A percentile compares a stretch with the other conserved stretches of the same genome.
These are phyloP conservation scores for Oplegnathus fasciatus DNA, from an alignment of 2,113 vertebrate species.

Conservation along the genomic window DNA sequence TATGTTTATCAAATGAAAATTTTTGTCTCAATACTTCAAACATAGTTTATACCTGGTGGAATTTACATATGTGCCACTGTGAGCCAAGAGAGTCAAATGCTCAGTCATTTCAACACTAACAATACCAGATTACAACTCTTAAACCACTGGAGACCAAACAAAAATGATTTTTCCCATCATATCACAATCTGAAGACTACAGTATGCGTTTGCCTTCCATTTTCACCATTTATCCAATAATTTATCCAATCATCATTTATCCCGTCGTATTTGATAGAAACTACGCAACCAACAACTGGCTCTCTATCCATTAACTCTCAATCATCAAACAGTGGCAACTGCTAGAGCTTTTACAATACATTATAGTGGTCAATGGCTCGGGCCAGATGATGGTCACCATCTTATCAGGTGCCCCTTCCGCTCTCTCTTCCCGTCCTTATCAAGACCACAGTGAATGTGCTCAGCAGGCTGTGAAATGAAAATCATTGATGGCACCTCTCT, in stretches of 20 bases:
- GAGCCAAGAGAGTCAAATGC: background rate
- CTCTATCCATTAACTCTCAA: background rate
- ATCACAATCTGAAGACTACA: background rate
- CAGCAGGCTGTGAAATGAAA: constrained; percentile 82
- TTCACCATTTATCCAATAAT: background rate
- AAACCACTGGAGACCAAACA: background rate
- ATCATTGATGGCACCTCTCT: constrained; percentile 68
- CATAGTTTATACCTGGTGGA: background rate
- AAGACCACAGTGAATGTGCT: constrained; percentile 72
- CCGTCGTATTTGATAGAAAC: background rate
- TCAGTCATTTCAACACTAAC: background rate
- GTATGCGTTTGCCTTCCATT: background rate
- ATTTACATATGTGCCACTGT: background rate
- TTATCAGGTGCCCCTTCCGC: constrained; percentile 38
- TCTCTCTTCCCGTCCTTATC: constrained; percentile 54
- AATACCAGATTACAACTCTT: background rate
- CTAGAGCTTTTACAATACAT: constrained; percentile 15
- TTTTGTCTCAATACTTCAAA: background rate
- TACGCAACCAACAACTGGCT: background rate
- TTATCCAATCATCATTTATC: background rate
- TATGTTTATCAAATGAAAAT: background rate
- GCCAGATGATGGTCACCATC: constrained; percentile 22
- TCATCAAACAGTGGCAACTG: constrained; percentile 12
- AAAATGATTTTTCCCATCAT: background rate
- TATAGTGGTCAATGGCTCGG: constrained; percentile 27